Base-by-base conservation (phyloP, 2,797 vertebrate species). In the Danionella dracula region DNA sequence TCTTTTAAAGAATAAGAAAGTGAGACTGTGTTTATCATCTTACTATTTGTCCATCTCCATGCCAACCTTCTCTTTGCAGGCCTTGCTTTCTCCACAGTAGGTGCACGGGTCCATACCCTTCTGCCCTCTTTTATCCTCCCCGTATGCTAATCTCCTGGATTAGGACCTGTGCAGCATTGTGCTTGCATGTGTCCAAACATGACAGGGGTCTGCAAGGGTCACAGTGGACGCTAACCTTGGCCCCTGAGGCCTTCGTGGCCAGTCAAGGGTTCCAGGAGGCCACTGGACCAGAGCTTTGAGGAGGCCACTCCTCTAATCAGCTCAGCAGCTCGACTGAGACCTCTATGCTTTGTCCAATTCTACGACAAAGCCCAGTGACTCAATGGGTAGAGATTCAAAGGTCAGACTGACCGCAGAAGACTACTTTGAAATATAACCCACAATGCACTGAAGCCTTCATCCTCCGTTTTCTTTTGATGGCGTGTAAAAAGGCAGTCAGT, bases 151-250 rank as follows among this genome's bases (percentile, higher is more conserved):
- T 92, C 85, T 88, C 82, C 81, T 76, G 82, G 82, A 82, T 84
- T 83, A 84, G 78, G 73, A 65, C 75, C 74, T 71, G 72, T 71
- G 76, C 70, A 79, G 76, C 85, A 87, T 92, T 89, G 89, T 90
- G 77, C 60, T 71, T 1, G 65, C 89, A 90, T 80, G 76, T 92
- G 91, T 90, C 86, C 88, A 91, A 93, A 92, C 91, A 92, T 84
- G 87, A 83, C 80, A 62, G 85, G 84, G 87, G 89, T 89, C 86
- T 87, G 85, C 79, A 64, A 54, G 82, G 88, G 87, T 85, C 79
- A 83, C 17, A 61, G 71, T 76, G 85, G 86, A 81, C 84, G 49
- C 79, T 91, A 90, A 92, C 89, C 90, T 92, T 88, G 86, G 86
- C 86, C 78, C 82, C 70, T 20, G n/a, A 40, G 31, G 38, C 73